Conservation (phyloP, 2,797 vertebrate species). For the Parotocinclus haroldoi region DNA sequence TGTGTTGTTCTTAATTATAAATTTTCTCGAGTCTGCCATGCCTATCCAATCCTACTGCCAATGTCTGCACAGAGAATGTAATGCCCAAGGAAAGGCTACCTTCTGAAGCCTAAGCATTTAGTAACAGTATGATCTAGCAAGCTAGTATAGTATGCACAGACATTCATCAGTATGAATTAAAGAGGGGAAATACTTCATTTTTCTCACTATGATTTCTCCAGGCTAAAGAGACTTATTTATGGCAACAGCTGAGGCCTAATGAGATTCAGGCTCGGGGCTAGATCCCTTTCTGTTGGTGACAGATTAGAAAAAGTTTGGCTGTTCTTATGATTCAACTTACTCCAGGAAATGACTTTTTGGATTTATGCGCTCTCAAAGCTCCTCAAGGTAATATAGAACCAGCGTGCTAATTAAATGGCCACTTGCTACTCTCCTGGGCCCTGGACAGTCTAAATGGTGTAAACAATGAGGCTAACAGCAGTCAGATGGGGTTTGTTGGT, state of each 20-base stretch:
- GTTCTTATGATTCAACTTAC: conserved; percentile 32
- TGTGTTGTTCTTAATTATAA: not conserved
- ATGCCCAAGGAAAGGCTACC: conserved; percentile 30
- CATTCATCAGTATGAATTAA: conserved; percentile 47
- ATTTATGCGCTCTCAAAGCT: conserved; percentile 36
- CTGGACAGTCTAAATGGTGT: conserved; percentile 38
- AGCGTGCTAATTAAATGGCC: conserved; percentile 52
- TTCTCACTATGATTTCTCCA: conserved; percentile 49
- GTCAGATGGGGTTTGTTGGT: conserved; percentile 26
- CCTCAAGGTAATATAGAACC: conserved; percentile 38
- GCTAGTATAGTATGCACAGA: conserved; percentile 37
- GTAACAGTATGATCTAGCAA: conserved; percentile 42
- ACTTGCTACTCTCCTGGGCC: conserved; percentile 28
- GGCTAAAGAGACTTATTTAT: conserved; percentile 56
- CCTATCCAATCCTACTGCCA: conserved; percentile 19
- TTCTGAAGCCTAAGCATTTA: conserved; percentile 31
- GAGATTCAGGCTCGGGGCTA: conserved; percentile 58
- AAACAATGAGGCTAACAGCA: conserved; percentile 51
- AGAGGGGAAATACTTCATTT: conserved; percentile 28
- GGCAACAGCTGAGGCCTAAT: conserved; percentile 54
- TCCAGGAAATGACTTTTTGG: conserved; percentile 39
- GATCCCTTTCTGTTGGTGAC: conserved; percentile 48
- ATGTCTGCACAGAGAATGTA: conserved; percentile 14
- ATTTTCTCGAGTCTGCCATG: conserved; percentile 17
- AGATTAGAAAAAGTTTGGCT: conserved; percentile 48